These are phyloP conservation scores for Pseudolycoriella hygida DNA, from an alignment of 2,888 invertebrate species.

Conservation along the genomic window DNA sequence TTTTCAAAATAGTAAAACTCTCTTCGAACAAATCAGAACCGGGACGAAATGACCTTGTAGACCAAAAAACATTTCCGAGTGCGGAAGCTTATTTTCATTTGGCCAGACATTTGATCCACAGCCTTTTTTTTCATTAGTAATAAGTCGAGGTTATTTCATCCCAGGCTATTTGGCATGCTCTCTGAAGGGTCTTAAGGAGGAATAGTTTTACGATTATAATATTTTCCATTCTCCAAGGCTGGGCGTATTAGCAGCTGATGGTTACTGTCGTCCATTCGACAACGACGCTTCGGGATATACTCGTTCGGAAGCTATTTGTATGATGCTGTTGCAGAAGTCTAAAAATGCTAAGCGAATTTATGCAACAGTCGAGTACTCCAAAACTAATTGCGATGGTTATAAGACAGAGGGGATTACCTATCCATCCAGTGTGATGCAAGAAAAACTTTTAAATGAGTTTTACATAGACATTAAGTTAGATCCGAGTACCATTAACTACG, in stretches of 20 bases:
- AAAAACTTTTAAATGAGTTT: constrained; percentile 40
- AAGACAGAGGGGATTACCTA: constrained; percentile 52
- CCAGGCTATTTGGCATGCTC: no score
- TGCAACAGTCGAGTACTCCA: constrained; percentile 54
- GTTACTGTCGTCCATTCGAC: constrained; percentile 84
- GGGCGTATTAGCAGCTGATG: constrained; percentile 67
- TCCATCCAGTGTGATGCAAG: constrained; percentile 45
- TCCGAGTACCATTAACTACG: constrained; percentile 50
- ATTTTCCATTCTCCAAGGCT: constrained; percentile 28
- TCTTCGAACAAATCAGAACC: no score
- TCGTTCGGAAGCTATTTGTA: constrained; percentile 61
- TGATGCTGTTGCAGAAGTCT: constrained; percentile 52
- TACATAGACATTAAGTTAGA: constrained; percentile 51
- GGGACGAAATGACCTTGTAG: no score
- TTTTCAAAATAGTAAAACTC: no score
- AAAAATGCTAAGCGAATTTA: constrained; percentile 47
- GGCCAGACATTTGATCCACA: no score
- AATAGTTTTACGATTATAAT: no score
- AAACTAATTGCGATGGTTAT: constrained; percentile 66
- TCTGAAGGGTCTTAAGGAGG: no score
- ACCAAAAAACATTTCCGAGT: no score
- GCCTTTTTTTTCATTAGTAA: no score
- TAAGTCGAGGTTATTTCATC: no score
- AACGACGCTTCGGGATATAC: constrained; percentile 64
- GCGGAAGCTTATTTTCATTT: no score